Evolutionary conservation across 2,888 invertebrate genomes (phyloP), one percentile per base, ranked within the genome.

Genomic region (Drosophila neonasuta): DNA sequence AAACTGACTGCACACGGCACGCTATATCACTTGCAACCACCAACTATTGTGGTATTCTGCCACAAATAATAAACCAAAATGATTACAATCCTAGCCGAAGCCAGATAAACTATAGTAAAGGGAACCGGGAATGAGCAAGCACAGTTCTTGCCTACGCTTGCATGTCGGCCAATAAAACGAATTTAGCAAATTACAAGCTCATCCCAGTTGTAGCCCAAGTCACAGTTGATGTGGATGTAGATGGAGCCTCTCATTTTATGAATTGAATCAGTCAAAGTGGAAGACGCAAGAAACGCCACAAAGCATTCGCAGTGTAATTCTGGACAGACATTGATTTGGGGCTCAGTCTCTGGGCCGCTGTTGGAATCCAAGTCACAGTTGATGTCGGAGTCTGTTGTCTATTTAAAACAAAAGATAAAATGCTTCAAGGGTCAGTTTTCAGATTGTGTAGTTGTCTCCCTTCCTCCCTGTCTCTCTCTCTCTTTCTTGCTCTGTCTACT

Each of bases 191-290:
- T 87, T 88, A 86, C 86, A 78, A 86, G 87, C 71, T 74, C 74
- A 81, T 77, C 78, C 76, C 20, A 42, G 48, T 62, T 52, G 29
- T 20, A 50, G 15, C 49, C 78, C 76, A 11, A 39, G 49, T 62
- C 49, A 15, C n/a, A 51, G 24, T 50, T 55, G 46, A 39, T 51
- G 63, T 56, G 34, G 48, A 56, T 36, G 54, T 29, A 7, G 58
- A 36, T 36, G 36, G 36, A n/a, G 36, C 3, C 32, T n/a, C 71
- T 73, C 79, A 81, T 88, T 87, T 87, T 82, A 87, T 87, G 88
- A 88, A 87, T 88, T 88, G 79, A 87, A 88, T 86, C 88, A 85
- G 88, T 86, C 88, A 85, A 80, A 87, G 72, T 70, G 71, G 70
- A 56, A 60, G 24, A 24, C 24, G 36, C 36, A n/a, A n/a, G 45